phyloP scores from a whole-genome alignment of 1,140 invertebrate species.

The Acromyrmex echinatior region DNA sequence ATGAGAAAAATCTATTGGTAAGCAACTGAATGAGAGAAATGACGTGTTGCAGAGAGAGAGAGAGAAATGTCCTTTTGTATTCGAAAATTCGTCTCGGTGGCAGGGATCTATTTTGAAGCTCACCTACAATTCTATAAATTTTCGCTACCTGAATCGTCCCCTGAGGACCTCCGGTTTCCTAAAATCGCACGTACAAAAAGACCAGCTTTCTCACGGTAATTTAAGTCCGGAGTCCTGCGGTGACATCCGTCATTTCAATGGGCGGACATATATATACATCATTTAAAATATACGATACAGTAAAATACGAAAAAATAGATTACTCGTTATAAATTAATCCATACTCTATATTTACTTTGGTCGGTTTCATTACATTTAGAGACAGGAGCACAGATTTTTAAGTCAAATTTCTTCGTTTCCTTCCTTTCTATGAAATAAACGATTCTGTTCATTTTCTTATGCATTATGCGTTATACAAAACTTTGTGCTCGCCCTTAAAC shows the following conservation, averaged over 20 bases:
- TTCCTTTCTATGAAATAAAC: too few species aligned
- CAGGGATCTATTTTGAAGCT: neutral
- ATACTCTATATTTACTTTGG: too few species aligned
- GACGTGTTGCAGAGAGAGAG: conserved; percentile 48
- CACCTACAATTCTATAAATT: conserved; percentile 16
- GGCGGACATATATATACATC: neutral
- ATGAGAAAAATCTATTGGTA: conserved; percentile 83
- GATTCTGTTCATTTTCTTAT: too few species aligned
- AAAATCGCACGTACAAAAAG: conserved; percentile 19
- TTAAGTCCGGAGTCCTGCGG: conserved; percentile 31
- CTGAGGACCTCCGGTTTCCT: neutral
- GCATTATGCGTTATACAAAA: too few species aligned
- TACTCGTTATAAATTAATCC: neutral
- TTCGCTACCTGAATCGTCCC: conserved; percentile 55
- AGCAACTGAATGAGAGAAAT: conserved; percentile 77
- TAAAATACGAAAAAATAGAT: neutral
- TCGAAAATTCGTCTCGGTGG: conserved; percentile 49
- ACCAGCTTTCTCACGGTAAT: conserved; percentile 72
- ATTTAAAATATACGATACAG: neutral
- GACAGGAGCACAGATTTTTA: too few species aligned
- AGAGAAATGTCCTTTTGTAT: conserved; percentile 76
- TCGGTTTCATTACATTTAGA: neutral
- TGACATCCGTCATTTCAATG: neutral
- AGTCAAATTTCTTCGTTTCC: too few species aligned
- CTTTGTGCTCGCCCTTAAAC: neutral